phyloP scores from a whole-genome alignment of 2,797 vertebrate genomes.

The Cetoscarus ocellatus region DNA sequence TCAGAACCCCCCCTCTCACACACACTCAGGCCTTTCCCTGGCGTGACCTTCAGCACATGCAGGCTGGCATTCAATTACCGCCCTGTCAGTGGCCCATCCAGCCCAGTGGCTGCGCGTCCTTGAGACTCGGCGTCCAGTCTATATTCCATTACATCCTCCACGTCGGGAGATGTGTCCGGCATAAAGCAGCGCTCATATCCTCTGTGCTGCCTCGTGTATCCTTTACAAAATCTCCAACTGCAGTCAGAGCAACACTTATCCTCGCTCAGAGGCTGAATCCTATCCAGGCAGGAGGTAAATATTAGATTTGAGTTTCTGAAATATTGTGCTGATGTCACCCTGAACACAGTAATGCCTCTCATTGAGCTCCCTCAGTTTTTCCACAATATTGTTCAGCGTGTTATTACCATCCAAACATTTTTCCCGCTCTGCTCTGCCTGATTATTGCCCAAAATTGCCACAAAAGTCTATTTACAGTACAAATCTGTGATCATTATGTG shows the following conservation, averaged over 20 bases:
- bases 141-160: constrained; percentile 77
- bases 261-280: constrained; percentile 25
- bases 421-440: constrained; percentile 26
- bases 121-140: constrained; percentile 75
- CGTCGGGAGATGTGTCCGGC: constrained; percentile 58
- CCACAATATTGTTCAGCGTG: constrained; percentile 26
- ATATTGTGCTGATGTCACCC: constrained; percentile 23
- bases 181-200: constrained; percentile 42
- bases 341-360: constrained; percentile 30
- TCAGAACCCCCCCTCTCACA: constrained; percentile 36
- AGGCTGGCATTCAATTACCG: constrained; percentile 84
- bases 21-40: constrained; percentile 58
- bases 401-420: constrained; percentile 55
- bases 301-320: constrained; percentile 54
- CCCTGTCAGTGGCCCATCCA: constrained; percentile 80
- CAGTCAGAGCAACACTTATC: constrained; percentile 32
- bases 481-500: constrained; percentile 53
- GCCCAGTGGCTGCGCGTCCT: constrained; percentile 77
- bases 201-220: constrained; percentile 36
- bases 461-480: constrained; percentile 57
- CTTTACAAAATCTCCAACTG: constrained; percentile 31
- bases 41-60: constrained; percentile 82
- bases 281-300: constrained; percentile 32
- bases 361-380: constrained; percentile 42
- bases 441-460: constrained; percentile 58